Evolutionary conservation across 2,797 vertebrate species (phyloP).

Genomic region (Malacoraja senta): DNA sequence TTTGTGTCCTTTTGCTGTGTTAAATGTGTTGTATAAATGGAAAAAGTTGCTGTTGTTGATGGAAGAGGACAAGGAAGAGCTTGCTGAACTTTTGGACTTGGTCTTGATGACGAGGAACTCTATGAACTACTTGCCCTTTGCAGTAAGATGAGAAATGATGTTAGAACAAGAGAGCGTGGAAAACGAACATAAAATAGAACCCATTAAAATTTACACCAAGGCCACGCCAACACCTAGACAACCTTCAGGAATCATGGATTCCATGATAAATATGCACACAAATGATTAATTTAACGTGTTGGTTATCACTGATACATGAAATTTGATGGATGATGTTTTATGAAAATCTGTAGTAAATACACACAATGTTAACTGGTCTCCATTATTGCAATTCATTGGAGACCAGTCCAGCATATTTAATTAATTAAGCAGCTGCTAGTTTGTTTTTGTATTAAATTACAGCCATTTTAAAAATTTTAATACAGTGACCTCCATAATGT

Average conservation of each 20-base stretch:
- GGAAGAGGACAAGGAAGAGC: neutral
- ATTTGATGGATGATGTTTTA: neutral
- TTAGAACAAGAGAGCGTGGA: neutral
- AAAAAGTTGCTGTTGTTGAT: too few species aligned
- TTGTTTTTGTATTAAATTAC: neutral
- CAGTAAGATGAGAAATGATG: neutral
- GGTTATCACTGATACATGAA: neutral
- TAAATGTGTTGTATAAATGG: too few species aligned
- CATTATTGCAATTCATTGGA: neutral
- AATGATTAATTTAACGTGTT: neutral
- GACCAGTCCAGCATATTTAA: neutral
- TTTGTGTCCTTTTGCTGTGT: too few species aligned
- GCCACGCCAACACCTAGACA: neutral
- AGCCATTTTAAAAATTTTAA: neutral
- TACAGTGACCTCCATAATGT: neutral
- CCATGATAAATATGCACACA: neutral
- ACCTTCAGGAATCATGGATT: neutral
- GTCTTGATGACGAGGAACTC: neutral
- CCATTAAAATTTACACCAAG: neutral
- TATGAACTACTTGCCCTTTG: neutral
- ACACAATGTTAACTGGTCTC: neutral
- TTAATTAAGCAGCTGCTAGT: neutral
- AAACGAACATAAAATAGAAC: neutral
- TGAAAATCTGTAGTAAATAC: constrained; percentile 12
- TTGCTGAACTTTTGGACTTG: neutral